Base-by-base conservation (phyloP, 1,140 invertebrate genomes). In the Cherax destructor region DNA sequence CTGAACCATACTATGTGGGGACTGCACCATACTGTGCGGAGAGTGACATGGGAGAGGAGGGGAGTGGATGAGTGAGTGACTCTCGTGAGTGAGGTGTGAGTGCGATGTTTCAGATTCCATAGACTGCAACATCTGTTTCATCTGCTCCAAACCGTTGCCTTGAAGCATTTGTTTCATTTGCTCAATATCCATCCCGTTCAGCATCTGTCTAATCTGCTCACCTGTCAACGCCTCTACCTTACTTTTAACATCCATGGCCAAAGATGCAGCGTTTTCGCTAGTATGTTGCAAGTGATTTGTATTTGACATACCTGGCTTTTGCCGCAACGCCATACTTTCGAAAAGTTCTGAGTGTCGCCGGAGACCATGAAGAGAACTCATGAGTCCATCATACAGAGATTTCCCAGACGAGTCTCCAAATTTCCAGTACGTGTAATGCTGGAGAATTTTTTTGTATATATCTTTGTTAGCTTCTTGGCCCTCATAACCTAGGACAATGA, bases 351-450 rank as follows among this genome's bases (percentile, higher is more conserved):
- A 84, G 52, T 91, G 89, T 52, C 80, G 89, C 52, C 83, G 72
- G 24, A 91, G 18, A 21, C 61, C 83, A 24, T 86, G 81, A 6
- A 91, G 61, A 76, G 81, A 72, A n/a, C 50, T 72, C 50, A 91
- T 91, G 18, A 91, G 77, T 16, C 89, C 89, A 61, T 91, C 89
- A 85, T 65, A 80, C 5, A 91, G 77, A 50, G 89, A 49, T 61
- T 85, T 91, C 1, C 89, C 89, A 52, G 83, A 85, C 6, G 86
- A 21, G 72, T 92, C 88, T 18, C 92, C 92, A 92, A 72, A 92
- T 77, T 91, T 92, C 92, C 92, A 92, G 72, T 61, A 86, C 50
- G 86, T 88, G 56, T 92, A 92, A 61, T 92, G 87, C 76, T 92
- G 85, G 47, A 92, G 78, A 18, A 90, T 85, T 4, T 65, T 79